Conservation (phyloP, 2,113 vertebrate genomes). For the Bos taurus region ARS-UCD2.0 NC_037333.1:18142501-18143000, state of each 20-base stretch:
- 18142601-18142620: background rate
- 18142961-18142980: slow-evolving; percentile 37
- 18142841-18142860: slow-evolving; percentile 73
- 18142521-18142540: background rate
- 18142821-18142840: slow-evolving; percentile 66
- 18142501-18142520: background rate
- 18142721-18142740: slow-evolving; percentile 32
- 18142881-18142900: slow-evolving; percentile 78
- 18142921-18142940: slow-evolving; percentile 77
- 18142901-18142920: slow-evolving; percentile 73
- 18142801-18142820: slow-evolving; percentile 74
- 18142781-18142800: slow-evolving; percentile 53
- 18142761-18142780: slow-evolving; percentile 18
- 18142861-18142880: slow-evolving; percentile 73
- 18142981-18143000: slow-evolving; percentile 64
- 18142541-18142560: background rate
- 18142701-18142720: slow-evolving; percentile 49
- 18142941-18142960: slow-evolving; percentile 65
- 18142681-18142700: slow-evolving; percentile 47
- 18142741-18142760: slow-evolving; percentile 20
- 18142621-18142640: slow-evolving; percentile 29
- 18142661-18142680: slow-evolving; percentile 59
- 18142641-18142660: slow-evolving; percentile 62
- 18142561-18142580: background rate
- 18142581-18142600: background rate